A percentile compares a stretch with the other conserved stretches of the same genome.
Conservation (phyloP, 2,888 invertebrate species). For the Caenorhabditis afra region DNA sequence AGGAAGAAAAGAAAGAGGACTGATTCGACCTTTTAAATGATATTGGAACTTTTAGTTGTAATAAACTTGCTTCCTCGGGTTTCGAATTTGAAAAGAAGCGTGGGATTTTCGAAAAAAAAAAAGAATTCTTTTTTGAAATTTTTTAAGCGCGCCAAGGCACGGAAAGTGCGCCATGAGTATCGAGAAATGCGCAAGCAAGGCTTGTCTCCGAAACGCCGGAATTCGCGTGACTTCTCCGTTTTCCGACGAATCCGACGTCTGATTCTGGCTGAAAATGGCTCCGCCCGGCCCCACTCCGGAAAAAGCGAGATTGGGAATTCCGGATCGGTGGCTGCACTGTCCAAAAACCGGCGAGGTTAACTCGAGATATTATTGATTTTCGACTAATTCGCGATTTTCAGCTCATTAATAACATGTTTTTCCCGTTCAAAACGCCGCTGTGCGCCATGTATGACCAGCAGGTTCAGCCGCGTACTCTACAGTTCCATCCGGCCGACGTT, state of each 20-base stretch:
- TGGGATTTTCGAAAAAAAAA: not conserved
- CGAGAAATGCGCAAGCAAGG: conserved; percentile 27
- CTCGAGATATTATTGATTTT: conserved; percentile 48
- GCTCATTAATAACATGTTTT: conserved; percentile 86
- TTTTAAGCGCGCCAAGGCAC: conserved; percentile 39
- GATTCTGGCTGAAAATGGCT: conserved; percentile 45
- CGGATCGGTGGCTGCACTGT: conserved; percentile 83
- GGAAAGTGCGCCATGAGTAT: not conserved
- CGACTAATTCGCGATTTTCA: conserved; percentile 30
- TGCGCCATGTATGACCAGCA: conserved; percentile 88
- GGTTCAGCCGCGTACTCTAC: conserved; percentile 87
- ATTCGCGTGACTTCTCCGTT: not conserved
- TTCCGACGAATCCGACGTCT: conserved; percentile 8
- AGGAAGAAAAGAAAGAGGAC: not conserved
- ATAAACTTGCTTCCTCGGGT: too few relatives aligned
- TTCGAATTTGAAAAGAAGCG: too few relatives aligned
- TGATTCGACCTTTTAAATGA: not conserved
- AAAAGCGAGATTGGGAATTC: conserved; percentile 75
- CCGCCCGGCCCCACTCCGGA: conserved; percentile 66
- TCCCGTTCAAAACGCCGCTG: conserved; percentile 96
- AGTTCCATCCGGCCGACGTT: conserved; percentile 92
- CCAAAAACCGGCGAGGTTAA: conserved; percentile 82
- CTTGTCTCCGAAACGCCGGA: not conserved
- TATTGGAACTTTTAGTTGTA: not conserved
- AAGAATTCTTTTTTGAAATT: conserved; percentile 10